These are phyloP conservation scores for Hippocampus zosterae DNA, from an alignment of 2,113 vertebrate species.

Conservation along the genomic window DNA sequence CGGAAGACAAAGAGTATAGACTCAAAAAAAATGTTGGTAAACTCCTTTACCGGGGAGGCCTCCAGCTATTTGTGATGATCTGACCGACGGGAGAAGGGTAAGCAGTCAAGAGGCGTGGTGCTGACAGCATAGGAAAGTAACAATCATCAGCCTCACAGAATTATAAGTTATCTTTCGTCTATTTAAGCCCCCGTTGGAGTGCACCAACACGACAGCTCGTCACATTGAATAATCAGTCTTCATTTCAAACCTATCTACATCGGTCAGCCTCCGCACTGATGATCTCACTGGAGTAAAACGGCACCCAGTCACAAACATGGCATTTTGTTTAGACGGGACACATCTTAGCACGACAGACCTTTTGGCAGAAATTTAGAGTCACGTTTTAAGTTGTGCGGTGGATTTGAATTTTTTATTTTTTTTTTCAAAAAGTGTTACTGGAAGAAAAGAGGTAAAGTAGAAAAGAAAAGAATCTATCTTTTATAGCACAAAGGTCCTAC, in stretches of 20 bases:
- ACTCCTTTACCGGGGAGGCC: slow-evolving; percentile 44
- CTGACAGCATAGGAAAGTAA: slow-evolving; percentile 48
- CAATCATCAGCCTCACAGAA: slow-evolving; percentile 40
- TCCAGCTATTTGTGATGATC: slow-evolving; percentile 40
- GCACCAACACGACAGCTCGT: slow-evolving; percentile 29
- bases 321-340: slow-evolving; percentile 17
- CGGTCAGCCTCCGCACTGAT: slow-evolving; percentile 12
- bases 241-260: slow-evolving; percentile 31
- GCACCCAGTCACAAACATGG: slow-evolving; percentile 25
- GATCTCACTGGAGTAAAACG: slow-evolving; percentile 21
- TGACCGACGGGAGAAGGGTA: slow-evolving; percentile 42
- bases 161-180: slow-evolving; percentile 40
- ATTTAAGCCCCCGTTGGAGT: slow-evolving; percentile 35
- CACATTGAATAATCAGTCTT: slow-evolving; percentile 36
- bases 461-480: not conserved
- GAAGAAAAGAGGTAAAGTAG: not conserved
- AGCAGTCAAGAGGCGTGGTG: slow-evolving; percentile 30
- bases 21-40: slow-evolving; percentile 54
- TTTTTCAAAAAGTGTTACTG: not conserved
- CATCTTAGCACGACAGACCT: slow-evolving; percentile 31
- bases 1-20: slow-evolving; percentile 18
- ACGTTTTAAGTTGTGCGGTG: slow-evolving; percentile 60
- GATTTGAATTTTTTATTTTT: slow-evolving; percentile 7
- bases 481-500: not conserved
- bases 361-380: slow-evolving; percentile 33